Conservation (phyloP, 2,797 vertebrate genomes). For the Thunnus albacares region DNA sequence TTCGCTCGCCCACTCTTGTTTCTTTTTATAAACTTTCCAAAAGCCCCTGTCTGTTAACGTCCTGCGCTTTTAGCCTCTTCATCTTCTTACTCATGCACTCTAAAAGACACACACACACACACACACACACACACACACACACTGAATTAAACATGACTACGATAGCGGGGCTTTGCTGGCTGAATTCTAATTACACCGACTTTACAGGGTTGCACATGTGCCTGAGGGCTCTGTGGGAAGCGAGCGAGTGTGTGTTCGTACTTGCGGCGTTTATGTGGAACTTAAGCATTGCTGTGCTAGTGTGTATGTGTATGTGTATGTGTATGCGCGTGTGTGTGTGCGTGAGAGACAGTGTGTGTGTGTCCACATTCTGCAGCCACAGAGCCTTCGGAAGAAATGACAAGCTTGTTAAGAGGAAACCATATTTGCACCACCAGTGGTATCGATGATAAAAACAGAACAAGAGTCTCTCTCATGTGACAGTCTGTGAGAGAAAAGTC, state of each 20-base stretch:
- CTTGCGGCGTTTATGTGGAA: slow-evolving; percentile 27
- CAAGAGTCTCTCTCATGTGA: slow-evolving; percentile 7
- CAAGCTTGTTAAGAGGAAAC: slow-evolving; percentile 37
- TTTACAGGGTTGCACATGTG: slow-evolving; percentile 67
- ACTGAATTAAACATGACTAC: slow-evolving; percentile 87
- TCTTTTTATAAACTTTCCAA: slow-evolving; percentile 64
- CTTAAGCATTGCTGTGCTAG: background rate
- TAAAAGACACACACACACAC: slow-evolving; percentile 23
- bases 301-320: background rate
- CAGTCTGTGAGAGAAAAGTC: background rate
- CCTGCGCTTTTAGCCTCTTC: slow-evolving; percentile 45
- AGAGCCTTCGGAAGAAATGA: slow-evolving; percentile 26
- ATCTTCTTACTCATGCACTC: slow-evolving; percentile 50
- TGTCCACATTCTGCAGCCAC: slow-evolving; percentile 46
- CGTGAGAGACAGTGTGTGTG: background rate
- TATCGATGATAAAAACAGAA: slow-evolving; percentile 21
- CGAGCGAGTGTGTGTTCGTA: background rate
- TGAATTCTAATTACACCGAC: slow-evolving; percentile 87
- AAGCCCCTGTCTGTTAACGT: slow-evolving; percentile 34
- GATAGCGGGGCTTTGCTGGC: slow-evolving; percentile 79
- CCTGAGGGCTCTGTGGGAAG: slow-evolving; percentile 37
- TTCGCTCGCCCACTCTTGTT: slow-evolving; percentile 32
- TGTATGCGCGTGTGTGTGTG: background rate
- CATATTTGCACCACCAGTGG: slow-evolving; percentile 21
- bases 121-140: slow-evolving; percentile 40